Percentiles rank a stretch among this genome's conserved stretches.
Conservation (phyloP, 2,888 invertebrate genomes). For the Mythimna albipuncta region DNA sequence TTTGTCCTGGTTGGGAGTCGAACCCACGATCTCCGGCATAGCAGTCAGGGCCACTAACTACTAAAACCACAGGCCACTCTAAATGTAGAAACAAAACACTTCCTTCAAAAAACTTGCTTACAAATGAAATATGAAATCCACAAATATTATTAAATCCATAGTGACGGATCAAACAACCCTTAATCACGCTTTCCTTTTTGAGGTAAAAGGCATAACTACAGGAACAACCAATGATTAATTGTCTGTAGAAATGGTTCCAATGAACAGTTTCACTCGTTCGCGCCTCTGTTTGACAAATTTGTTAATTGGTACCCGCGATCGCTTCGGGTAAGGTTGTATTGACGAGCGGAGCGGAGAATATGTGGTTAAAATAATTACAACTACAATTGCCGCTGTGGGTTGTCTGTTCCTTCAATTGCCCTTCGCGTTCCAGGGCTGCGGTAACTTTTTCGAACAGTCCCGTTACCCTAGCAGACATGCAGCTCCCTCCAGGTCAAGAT, state of each 20-base stretch:
- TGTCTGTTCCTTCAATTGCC: no score
- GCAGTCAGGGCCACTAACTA: no score
- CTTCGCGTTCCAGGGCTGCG: no score
- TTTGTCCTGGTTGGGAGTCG: no score
- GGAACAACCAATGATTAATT: conserved; percentile 64
- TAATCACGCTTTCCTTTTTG: conserved; percentile 42
- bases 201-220: conserved; percentile 62
- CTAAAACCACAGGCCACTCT: no score
- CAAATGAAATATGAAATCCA: conserved; percentile 29
- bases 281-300: conserved; percentile 76
- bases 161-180: conserved; percentile 33
- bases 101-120: background rate
- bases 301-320: conserved; percentile 70
- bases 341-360: conserved; percentile 8
- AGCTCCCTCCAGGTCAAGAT: no score
- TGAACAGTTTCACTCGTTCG: conserved; percentile 63
- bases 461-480: no score
- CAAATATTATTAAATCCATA: conserved; percentile 10
- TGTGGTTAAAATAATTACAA: no score
- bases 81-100: conserved; percentile 1
- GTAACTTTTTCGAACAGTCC: no score
- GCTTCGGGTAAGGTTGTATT: conserved; percentile 29
- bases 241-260: conserved; percentile 67
- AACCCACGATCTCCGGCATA: no score
- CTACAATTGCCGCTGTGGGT: no score